Evolutionary conservation across 2,797 vertebrate species (phyloP).

Genomic region (Gallinago solitaria): DNA sequence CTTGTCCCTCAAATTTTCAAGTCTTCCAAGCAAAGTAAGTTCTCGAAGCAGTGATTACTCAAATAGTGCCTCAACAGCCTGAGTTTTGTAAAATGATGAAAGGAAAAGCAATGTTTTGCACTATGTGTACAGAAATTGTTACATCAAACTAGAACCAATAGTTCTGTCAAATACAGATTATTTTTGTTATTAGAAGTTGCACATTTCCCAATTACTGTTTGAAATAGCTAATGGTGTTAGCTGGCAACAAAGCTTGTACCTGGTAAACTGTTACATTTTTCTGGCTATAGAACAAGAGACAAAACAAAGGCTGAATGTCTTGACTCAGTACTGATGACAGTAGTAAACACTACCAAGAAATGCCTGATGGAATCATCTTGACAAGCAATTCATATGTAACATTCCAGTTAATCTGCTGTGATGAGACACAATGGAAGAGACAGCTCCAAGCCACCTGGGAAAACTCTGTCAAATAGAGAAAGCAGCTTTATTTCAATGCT

Average conservation of each 20-base stretch:
- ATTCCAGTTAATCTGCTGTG: conserved; percentile 80
- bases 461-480: conserved; percentile 73
- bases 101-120: not conserved
- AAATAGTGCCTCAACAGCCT: not conserved
- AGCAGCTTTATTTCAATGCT: conserved; percentile 73
- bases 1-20: not conserved
- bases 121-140: not conserved
- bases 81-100: not conserved
- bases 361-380: conserved; percentile 85
- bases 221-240: not conserved
- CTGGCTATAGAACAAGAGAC: not conserved
- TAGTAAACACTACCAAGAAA: conserved; percentile 78
- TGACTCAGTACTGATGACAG: conserved; percentile 74
- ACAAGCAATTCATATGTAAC: conserved; percentile 88
- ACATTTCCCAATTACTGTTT: not conserved
- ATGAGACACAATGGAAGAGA: conserved; percentile 81
- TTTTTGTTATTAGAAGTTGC: not conserved
- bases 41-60: not conserved
- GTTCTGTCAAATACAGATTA: not conserved
- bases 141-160: not conserved
- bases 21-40: not conserved
- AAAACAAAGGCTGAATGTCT: conserved; percentile 55
- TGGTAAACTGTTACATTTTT: not conserved
- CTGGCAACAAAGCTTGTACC: not conserved
- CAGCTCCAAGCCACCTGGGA: conserved; percentile 76